A percentile compares a stretch with the other conserved stretches of the same genome.
Conservation (phyloP, 2,113 vertebrate species). For the Trogon surrucura region DNA sequence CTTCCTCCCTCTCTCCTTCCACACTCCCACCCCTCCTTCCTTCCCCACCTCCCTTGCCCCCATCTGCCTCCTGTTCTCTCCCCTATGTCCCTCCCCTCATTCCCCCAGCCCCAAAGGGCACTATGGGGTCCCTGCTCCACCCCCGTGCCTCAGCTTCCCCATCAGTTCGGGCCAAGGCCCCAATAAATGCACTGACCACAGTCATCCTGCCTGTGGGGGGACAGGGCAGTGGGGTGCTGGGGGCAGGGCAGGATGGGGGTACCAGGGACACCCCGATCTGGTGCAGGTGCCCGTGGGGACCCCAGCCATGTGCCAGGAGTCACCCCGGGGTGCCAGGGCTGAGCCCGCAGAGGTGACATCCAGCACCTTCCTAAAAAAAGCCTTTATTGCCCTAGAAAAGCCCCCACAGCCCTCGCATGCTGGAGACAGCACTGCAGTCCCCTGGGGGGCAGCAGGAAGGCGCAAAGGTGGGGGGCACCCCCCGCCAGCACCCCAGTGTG, state of each 20-base stretch:
- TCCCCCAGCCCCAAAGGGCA: background rate
- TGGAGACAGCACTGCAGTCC: background rate
- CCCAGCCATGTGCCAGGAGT: background rate
- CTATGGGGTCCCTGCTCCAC: background rate
- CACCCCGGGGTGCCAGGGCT: background rate
- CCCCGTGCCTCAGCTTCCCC: background rate
- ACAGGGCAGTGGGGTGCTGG: fast-evolving
- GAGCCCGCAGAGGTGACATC: background rate
- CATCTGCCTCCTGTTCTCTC: too few species aligned
- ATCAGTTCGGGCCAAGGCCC: too few species aligned
- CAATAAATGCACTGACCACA: background rate
- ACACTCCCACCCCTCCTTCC: too few species aligned
- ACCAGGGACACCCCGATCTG: background rate
- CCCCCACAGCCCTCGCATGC: background rate
- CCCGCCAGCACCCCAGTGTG: background rate
- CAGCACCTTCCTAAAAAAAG: background rate
- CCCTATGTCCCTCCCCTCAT: too few species aligned
- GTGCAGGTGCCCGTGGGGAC: background rate
- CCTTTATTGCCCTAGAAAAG: slow-evolving; percentile 57
- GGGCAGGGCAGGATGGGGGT: background rate
- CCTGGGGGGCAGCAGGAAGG: background rate
- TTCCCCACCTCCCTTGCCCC: too few species aligned
- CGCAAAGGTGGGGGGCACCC: background rate
- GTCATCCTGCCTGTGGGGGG: background rate
- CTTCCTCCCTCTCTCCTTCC: background rate